Base-by-base conservation (phyloP, 2,113 vertebrate genomes). In the Vicugna pacos region DNA sequence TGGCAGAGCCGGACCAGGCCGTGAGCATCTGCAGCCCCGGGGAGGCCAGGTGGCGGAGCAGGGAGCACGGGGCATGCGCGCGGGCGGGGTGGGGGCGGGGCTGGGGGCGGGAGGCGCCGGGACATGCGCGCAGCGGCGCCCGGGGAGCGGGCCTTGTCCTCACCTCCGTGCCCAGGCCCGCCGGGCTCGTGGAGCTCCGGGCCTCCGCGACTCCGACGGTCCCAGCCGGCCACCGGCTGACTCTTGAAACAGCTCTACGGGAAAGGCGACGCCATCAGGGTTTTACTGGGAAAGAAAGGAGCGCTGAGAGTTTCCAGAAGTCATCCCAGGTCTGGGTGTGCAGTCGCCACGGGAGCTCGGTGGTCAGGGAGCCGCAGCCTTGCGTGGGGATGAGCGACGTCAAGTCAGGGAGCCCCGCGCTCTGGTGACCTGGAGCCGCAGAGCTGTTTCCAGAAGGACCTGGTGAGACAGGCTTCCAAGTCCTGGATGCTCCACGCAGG, bases 41-140 rank as follows among this genome's bases (percentile, higher is more conserved):
- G 38, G 38, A 42, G 38, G 38, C 38, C 38, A 42, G 4, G 38
- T 5, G 38, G 38, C 38, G 38, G 38, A 4, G 38, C 38, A 48
- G 42, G 70, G 2, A 11, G 28, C 1, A 0, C 46, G 17, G 73
- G 26, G 46, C 46, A 50, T 15, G 46, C 46, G 10, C 2, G 8
- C 0, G 4, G 42, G 60, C 26, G 26, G 24, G 1, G 12, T 38
- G 38, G 60, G 24, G 35, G 60, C 60, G 1, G 26, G 24, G 60
- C 0, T 5, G 38, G 26, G 11, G 11, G 60, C 0, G 10, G 26
- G 26, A 28, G 11, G 4, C 6, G 24, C 24, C 24, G 60, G 60
- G 11, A 14, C 4, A 1, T 28, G 26, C 10, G 26, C 10, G 11
- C 24, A 28, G 60, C 11, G 60, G 60, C 38, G 38, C 38, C 38